These are phyloP conservation scores for Taeniopygia guttata DNA, from an alignment of 2,797 vertebrate genomes.

Conservation along the genomic window DNA sequence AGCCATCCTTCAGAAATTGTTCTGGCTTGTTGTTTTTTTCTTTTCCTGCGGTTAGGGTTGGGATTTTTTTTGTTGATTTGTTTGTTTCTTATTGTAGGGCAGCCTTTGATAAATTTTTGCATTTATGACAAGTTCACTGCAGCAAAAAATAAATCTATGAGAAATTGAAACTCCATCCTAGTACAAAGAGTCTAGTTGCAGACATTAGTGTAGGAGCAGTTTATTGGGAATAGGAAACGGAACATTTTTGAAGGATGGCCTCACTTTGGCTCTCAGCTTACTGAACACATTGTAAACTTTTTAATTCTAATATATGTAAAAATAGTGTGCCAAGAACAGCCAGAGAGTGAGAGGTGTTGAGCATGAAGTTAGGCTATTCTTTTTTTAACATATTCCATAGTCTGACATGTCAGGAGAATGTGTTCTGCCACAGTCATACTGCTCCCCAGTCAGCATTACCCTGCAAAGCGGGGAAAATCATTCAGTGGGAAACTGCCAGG, in stretches of 20 bases:
- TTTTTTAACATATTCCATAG: constrained; percentile 4
- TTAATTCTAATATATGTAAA: not conserved
- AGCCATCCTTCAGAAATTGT: not conserved
- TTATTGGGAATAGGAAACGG: constrained; percentile 8
- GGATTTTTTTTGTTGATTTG: not conserved
- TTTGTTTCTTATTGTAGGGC: not conserved
- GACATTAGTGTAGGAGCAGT: not conserved
- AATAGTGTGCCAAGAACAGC: constrained; percentile 19
- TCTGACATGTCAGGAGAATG: not conserved
- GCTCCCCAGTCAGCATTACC: not conserved
- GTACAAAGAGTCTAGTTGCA: not conserved
- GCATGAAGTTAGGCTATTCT: not conserved
- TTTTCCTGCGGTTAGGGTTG: not conserved
- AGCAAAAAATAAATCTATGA: not conserved
- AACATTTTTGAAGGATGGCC: constrained; percentile 60
- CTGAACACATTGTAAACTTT: constrained; percentile 38
- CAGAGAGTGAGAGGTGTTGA: not conserved
- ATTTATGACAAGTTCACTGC: not conserved
- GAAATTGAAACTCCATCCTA: not conserved
- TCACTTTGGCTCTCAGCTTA: constrained; percentile 56
- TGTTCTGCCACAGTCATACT: not conserved
- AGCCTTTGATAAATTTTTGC: not conserved
- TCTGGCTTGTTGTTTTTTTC: not conserved
- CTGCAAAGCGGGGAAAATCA: not conserved
- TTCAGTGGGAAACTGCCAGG: not conserved